These are phyloP conservation scores for Nemotelus pantherinus DNA, from an alignment of 2,888 invertebrate genomes.

Conservation along the genomic window DNA sequence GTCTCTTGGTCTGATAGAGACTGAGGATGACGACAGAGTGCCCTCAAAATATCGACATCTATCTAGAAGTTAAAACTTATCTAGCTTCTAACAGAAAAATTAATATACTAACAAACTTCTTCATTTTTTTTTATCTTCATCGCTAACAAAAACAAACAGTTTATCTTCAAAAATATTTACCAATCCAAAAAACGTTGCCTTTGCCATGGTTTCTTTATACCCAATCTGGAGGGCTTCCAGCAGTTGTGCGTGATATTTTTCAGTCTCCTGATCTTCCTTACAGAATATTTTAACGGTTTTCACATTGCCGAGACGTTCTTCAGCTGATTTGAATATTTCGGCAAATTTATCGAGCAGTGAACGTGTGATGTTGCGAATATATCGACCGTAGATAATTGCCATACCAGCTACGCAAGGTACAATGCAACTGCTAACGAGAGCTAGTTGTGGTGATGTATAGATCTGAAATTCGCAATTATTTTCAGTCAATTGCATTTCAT, in stretches of 20 bases:
- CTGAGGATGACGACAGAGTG: no score
- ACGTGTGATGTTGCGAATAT: constrained; percentile 84
- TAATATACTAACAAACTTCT: not conserved
- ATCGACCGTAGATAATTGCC: constrained; percentile 84
- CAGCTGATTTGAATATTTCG: constrained; percentile 77
- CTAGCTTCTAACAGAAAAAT: not conserved
- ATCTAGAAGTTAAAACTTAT: not conserved
- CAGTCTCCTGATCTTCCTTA: constrained; percentile 82
- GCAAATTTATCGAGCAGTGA: constrained; percentile 79
- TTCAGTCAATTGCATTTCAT: constrained; percentile 52
- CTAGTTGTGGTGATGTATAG: constrained; percentile 89
- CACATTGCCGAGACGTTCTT: constrained; percentile 91
- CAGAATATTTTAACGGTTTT: constrained; percentile 94
- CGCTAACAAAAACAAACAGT: not conserved
- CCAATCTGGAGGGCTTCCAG: constrained; percentile 78
- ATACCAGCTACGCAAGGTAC: constrained; percentile 90
- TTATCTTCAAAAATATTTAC: constrained; percentile 64
- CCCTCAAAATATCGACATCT: not conserved
- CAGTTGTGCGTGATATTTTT: constrained; percentile 74
- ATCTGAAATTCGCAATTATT: constrained; percentile 68
- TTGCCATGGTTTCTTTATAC: constrained; percentile 86
- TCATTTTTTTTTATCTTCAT: no score
- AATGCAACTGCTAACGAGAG: constrained; percentile 84
- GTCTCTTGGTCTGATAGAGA: no score
- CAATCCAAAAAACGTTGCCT: constrained; percentile 90